Evolutionary conservation across 35 echinoderm and acorn worm species (phyloP).

Genomic region (Ophiothrix spiculata): DNA sequence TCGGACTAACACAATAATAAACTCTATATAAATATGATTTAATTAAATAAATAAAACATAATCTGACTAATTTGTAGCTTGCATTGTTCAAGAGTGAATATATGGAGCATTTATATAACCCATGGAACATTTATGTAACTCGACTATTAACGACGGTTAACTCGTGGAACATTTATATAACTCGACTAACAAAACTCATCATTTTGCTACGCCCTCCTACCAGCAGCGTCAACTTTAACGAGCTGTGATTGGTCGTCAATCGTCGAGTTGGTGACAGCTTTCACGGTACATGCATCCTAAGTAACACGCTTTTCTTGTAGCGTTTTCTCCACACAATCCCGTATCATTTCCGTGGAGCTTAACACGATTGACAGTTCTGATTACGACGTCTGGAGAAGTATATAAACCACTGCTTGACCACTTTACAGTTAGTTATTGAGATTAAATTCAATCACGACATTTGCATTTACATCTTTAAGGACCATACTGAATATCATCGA

Average conservation of each 20-base stretch:
- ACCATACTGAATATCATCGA: not conserved
- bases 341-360: not conserved
- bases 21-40: too few species aligned
- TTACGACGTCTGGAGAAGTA: not conserved
- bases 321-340: not conserved
- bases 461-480: not conserved
- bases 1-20: too few species aligned
- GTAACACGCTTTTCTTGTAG: not conserved
- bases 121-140: too few species aligned
- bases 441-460: not conserved
- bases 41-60: too few species aligned
- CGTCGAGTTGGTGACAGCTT: not conserved
- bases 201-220: too few species aligned
- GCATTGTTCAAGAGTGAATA: too few species aligned
- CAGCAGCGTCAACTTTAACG: not conserved
- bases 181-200: too few species aligned
- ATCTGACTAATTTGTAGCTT: too few species aligned
- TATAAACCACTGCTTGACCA: not conserved
- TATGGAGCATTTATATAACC: too few species aligned
- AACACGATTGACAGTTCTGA: not conserved
- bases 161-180: too few species aligned
- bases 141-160: too few species aligned
- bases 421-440: not conserved
- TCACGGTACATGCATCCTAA: slow-evolving; percentile 8
- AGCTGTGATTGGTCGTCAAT: not conserved